phyloP scores from a whole-genome alignment of 2,113 vertebrate species.

The Caranx melampygus region DNA sequence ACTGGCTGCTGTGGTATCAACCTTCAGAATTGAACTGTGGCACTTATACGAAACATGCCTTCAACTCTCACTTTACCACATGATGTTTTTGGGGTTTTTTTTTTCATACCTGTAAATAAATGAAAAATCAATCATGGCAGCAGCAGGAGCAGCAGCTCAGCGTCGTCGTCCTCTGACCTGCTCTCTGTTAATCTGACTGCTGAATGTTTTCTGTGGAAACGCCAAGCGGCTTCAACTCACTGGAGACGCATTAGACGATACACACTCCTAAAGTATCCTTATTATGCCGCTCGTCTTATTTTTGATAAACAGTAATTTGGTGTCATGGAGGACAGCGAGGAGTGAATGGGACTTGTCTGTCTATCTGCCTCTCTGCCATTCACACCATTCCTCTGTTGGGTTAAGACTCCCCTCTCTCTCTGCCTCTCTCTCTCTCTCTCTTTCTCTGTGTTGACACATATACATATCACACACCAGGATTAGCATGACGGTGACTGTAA shows the following conservation, averaged over 20 bases:
- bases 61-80: neutral
- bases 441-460: slow-evolving; percentile 80
- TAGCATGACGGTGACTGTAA: slow-evolving; percentile 81
- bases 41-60: neutral
- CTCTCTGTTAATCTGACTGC: slow-evolving; percentile 49
- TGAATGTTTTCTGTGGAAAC: slow-evolving; percentile 46
- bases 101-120: slow-evolving; percentile 5
- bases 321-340: slow-evolving; percentile 74
- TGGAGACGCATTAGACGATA: slow-evolving; percentile 48
- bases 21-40: neutral
- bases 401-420: slow-evolving; percentile 70
- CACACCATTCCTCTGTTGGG: slow-evolving; percentile 66
- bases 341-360: slow-evolving; percentile 74
- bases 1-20: neutral
- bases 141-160: neutral
- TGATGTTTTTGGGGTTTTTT: neutral
- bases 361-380: slow-evolving; percentile 71
- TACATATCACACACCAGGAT: slow-evolving; percentile 82
- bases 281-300: slow-evolving; percentile 70
- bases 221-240: slow-evolving; percentile 32
- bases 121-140: slow-evolving; percentile 15
- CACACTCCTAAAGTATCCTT: slow-evolving; percentile 61
- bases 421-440: slow-evolving; percentile 58
- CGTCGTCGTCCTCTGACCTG: slow-evolving; percentile 46
- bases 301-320: slow-evolving; percentile 81